A percentile compares a stretch with the other conserved stretches of the same genome.
Conservation (phyloP, 2,888 invertebrate genomes). For the Tuberolachnus salignus region DNA sequence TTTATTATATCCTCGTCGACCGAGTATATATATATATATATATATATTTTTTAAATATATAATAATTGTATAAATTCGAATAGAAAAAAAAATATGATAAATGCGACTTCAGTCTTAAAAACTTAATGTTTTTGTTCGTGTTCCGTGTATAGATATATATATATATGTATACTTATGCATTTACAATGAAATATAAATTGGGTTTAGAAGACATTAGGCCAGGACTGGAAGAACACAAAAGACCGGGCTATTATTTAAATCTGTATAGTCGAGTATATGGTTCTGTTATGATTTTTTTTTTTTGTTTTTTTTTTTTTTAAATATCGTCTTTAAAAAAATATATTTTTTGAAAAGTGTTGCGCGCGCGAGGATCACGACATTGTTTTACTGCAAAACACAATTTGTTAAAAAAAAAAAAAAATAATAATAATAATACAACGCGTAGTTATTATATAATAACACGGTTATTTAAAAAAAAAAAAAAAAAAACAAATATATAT, state of each 20-base stretch:
- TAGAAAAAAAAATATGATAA: slow-evolving; percentile 37
- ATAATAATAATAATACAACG: slow-evolving; percentile 1
- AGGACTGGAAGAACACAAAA: slow-evolving; percentile 21
- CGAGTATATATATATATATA: neutral
- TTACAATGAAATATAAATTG: slow-evolving; percentile 53
- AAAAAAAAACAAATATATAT: no score
- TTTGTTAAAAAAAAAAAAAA: slow-evolving; percentile 27
- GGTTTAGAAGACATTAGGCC: slow-evolving; percentile 32
- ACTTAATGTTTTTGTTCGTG: slow-evolving; percentile 37
- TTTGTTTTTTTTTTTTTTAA: neutral
- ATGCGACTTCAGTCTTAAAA: slow-evolving; percentile 35
- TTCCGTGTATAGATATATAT: neutral
- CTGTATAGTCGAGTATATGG: neutral
- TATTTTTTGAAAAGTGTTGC: slow-evolving; percentile 21
- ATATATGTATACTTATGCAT: neutral
- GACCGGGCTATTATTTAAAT: slow-evolving; percentile 45
- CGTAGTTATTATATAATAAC: slow-evolving; percentile 22
- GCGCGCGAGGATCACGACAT: neutral
- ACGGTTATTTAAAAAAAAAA: slow-evolving; percentile 34
- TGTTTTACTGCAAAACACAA: slow-evolving; percentile 43
- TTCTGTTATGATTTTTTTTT: slow-evolving; percentile 36
- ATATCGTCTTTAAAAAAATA: slow-evolving; percentile 31
- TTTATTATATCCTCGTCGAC: neutral
- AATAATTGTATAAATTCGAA: slow-evolving; percentile 45
- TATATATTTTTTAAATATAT: slow-evolving; percentile 31